phyloP scores from a whole-genome alignment of 2,797 vertebrate species.

The Micrastur ruficollis region DNA sequence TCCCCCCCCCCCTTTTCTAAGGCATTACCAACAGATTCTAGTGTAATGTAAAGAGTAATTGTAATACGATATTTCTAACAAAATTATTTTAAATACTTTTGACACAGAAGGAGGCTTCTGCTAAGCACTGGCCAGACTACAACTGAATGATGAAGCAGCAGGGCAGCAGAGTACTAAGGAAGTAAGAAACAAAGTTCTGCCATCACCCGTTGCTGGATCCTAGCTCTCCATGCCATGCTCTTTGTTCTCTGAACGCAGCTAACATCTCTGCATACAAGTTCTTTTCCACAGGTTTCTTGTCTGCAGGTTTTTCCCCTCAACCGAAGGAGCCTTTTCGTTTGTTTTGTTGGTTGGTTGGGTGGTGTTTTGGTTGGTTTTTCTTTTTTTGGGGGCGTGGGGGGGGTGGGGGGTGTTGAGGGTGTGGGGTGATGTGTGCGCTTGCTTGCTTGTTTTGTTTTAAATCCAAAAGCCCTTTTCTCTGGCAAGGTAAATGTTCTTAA shows the following conservation, averaged over 20 bases:
- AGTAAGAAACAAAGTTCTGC: neutral
- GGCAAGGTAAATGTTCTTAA: neutral
- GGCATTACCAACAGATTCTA: neutral
- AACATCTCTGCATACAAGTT: rapidly evolving
- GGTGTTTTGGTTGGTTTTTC: too few relatives aligned
- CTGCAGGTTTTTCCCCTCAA: neutral
- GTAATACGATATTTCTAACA: neutral
- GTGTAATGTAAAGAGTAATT: neutral
- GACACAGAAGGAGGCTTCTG: neutral
- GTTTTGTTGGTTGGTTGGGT: neutral
- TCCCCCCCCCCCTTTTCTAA: rapidly evolving
- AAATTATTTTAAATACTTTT: neutral
- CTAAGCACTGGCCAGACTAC: neutral
- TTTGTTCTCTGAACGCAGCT: neutral
- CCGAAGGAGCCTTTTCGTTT: neutral
- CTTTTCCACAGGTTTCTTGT: neutral
- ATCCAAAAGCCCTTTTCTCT: neutral
- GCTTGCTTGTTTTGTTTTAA: neutral
- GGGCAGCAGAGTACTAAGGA: neutral
- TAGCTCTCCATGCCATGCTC: neutral
- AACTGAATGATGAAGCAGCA: neutral
- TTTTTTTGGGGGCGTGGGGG: rapidly evolving
- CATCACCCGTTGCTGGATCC: neutral
- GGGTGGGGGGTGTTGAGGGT: too few relatives aligned
- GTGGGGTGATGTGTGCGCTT: neutral